A percentile compares a stretch with the other conserved stretches of the same genome.
Conservation (phyloP, 2,797 vertebrate species). For the Sciurus vulgaris region DNA sequence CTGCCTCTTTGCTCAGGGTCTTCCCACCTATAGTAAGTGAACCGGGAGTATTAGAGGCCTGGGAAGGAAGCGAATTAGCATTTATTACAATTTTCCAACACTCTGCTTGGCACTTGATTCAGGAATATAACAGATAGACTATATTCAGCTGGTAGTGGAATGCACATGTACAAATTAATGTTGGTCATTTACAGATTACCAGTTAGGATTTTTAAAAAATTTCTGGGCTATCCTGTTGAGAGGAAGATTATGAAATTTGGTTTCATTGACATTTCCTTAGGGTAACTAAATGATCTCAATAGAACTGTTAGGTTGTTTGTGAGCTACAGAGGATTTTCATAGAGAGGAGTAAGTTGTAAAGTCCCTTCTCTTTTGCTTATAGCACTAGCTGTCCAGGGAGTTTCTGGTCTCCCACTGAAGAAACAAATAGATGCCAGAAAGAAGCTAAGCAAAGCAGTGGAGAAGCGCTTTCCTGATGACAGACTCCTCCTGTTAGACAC, state of each 20-base stretch:
- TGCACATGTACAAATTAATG: background rate
- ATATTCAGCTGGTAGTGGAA: background rate
- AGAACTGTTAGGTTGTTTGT: conserved; percentile 28
- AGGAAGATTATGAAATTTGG: conserved; percentile 9
- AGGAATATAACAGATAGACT: background rate
- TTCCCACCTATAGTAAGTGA: conserved; percentile 94
- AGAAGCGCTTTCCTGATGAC: conserved; percentile 93
- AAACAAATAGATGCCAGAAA: conserved; percentile 93
- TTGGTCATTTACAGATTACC: background rate
- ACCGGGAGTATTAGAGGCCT: background rate
- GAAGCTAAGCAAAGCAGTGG: conserved; percentile 91
- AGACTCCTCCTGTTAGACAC: conserved; percentile 93
- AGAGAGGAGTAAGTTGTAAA: background rate
- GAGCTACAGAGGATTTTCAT: background rate
- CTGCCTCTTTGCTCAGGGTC: conserved; percentile 96
- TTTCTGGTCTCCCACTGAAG: conserved; percentile 91
- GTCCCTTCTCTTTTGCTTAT: background rate
- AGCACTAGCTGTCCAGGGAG: conserved; percentile 94
- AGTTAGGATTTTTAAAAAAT: background rate
- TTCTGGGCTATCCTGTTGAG: conserved; percentile 29
- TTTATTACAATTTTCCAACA: background rate
- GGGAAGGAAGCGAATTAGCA: background rate
- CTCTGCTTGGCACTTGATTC: background rate
- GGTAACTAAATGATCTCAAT: background rate
- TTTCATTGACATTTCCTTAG: conserved; percentile 53